phyloP scores from a whole-genome alignment of 2,888 invertebrate genomes.

The Ephialtes manifestator region DNA sequence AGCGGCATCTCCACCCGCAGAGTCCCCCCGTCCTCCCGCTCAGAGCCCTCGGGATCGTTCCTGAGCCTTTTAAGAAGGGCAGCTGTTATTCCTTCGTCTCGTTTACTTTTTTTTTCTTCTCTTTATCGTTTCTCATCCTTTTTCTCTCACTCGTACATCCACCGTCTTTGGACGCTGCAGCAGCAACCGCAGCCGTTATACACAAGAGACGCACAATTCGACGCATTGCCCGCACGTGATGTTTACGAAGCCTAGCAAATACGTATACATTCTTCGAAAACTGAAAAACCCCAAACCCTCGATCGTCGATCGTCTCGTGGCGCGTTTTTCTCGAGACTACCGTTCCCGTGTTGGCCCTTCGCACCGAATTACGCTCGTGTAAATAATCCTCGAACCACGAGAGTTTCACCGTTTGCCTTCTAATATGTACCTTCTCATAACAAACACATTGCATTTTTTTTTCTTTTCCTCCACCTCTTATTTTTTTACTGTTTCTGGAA shows the following conservation, averaged over 20 bases:
- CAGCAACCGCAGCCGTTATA: constrained; percentile 16
- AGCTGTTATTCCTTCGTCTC: constrained; percentile 69
- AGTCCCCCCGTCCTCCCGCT: constrained; percentile 36
- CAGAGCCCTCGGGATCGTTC: constrained; percentile 50
- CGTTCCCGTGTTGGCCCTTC: constrained; percentile 31
- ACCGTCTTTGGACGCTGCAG: constrained; percentile 20
- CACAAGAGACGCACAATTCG: constrained; percentile 14
- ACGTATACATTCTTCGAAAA: constrained; percentile 34
- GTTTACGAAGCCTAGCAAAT: constrained; percentile 47
- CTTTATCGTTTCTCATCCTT: constrained; percentile 45
- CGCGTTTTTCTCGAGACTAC: background rate
- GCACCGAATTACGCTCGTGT: constrained; percentile 66
- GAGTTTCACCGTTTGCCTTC: constrained; percentile 10
- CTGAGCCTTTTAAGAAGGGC: constrained; percentile 70
- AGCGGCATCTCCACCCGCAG: constrained; percentile 66
- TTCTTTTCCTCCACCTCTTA: constrained; percentile 24
- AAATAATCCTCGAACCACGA: constrained; percentile 55
- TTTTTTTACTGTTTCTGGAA: background rate
- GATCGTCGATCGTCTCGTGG: constrained; percentile 7
- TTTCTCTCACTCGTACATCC: constrained; percentile 43
- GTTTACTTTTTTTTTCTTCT: constrained; percentile 55
- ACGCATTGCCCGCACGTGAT: constrained; percentile 54
- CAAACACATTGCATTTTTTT: constrained; percentile 29
- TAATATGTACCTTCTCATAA: constrained; percentile 28
- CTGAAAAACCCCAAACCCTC: constrained; percentile 21